These are phyloP conservation scores for Lordiphosa fenestrarum DNA, from an alignment of 2,888 invertebrate genomes.

Conservation along the genomic window DNA sequence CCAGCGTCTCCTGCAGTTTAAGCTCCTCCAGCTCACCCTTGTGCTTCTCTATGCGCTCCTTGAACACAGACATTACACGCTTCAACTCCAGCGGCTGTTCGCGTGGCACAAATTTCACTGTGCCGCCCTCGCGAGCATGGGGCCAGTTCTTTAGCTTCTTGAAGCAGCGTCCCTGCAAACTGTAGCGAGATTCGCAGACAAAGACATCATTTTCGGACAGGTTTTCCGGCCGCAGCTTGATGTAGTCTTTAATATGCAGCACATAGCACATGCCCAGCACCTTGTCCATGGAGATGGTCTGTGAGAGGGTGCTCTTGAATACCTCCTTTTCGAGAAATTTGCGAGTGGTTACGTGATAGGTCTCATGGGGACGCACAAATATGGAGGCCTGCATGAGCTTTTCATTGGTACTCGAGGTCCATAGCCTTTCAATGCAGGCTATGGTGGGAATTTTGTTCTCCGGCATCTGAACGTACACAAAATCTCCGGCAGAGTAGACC, in stretches of 20 bases:
- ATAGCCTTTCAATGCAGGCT: conserved; percentile 92
- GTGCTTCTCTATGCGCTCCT: conserved; percentile 93
- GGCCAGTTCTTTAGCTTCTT: conserved; percentile 95
- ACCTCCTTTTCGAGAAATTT: conserved; percentile 97
- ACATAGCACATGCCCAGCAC: conserved; percentile 95
- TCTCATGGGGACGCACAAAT: conserved; percentile 95
- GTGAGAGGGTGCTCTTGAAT: conserved; percentile 95
- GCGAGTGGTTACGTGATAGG: conserved; percentile 95
- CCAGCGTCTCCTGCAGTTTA: conserved; percentile 89
- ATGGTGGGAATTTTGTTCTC: conserved; percentile 85
- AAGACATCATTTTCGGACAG: conserved; percentile 96
- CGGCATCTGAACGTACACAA: conserved; percentile 90
- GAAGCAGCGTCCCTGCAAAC: conserved; percentile 90
- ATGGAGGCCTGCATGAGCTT: conserved; percentile 96
- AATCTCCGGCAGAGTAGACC: conserved; percentile 91
- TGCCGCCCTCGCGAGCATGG: conserved; percentile 82
- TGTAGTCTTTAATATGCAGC: conserved; percentile 96
- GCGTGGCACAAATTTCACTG: conserved; percentile 84
- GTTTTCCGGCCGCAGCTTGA: conserved; percentile 92
- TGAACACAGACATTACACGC: conserved; percentile 95
- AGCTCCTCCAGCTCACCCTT: conserved; percentile 93
- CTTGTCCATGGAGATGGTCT: conserved; percentile 91
- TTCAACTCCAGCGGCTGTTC: conserved; percentile 90
- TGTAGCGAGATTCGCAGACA: conserved; percentile 98
- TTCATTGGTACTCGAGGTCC: conserved; percentile 90